Evolutionary conservation across 1,140 invertebrate species (phyloP).

Genomic region (Hycleus cichorii): DNA sequence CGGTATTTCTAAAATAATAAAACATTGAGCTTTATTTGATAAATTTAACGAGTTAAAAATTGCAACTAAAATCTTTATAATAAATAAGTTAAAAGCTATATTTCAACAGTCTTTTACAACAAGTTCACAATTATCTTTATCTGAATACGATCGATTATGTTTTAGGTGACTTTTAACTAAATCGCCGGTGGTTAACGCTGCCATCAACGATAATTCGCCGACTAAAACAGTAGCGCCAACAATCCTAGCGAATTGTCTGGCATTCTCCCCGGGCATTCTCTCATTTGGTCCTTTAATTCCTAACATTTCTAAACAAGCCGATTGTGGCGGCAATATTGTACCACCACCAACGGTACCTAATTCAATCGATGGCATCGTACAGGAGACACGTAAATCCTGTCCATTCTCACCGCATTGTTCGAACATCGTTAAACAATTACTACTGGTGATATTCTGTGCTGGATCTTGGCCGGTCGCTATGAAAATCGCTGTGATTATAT

Average conservation of each 20-base stretch:
- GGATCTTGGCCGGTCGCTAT: constrained; percentile 98
- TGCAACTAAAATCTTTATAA: background rate
- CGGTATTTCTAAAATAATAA: too few species aligned
- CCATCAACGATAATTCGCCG: constrained; percentile 94
- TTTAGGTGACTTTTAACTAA: constrained; percentile 91
- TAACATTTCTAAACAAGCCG: constrained; percentile 85
- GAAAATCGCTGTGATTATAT: constrained; percentile 95
- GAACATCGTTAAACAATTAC: constrained; percentile 93
- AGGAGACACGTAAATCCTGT: constrained; percentile 85
- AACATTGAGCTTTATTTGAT: too few species aligned
- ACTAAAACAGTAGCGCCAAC: constrained; percentile 93
- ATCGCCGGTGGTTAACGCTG: constrained; percentile 88
- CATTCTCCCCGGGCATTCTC: constrained; percentile 73
- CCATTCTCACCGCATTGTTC: constrained; percentile 71
- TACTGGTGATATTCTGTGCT: constrained; percentile 92
- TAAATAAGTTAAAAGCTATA: background rate
- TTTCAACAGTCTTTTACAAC: constrained; percentile 6
- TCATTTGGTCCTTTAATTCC: constrained; percentile 70
- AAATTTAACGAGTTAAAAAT: too few species aligned
- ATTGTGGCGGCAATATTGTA: constrained; percentile 86
- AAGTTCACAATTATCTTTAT: constrained; percentile 10
- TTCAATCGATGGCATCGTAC: constrained; percentile 97
- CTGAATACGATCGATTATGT: constrained; percentile 61
- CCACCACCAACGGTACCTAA: constrained; percentile 97
- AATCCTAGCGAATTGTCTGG: constrained; percentile 77